Percentiles rank a stretch among this genome's conserved stretches.
These are phyloP conservation scores for Microdon myrmicae DNA, from an alignment of 2,888 invertebrate genomes.

Conservation along the genomic window DNA sequence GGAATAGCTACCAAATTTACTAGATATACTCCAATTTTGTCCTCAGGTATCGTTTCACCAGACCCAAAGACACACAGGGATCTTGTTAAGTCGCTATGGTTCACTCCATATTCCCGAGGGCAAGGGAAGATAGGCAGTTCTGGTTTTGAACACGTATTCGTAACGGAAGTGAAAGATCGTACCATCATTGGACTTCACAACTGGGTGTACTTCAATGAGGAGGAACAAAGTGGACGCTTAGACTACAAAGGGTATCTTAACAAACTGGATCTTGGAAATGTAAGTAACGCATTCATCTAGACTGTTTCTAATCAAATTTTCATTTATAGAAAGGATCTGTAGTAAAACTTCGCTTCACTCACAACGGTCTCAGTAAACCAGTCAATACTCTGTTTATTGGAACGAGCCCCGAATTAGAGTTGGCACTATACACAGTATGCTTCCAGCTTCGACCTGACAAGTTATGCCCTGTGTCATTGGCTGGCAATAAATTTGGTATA, in stretches of 20 bases:
- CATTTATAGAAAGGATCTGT: slow-evolving; percentile 77
- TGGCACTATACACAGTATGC: slow-evolving; percentile 90
- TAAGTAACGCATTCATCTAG: slow-evolving; percentile 64
- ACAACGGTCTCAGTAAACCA: slow-evolving; percentile 79
- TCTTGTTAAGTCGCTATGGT: slow-evolving; percentile 80
- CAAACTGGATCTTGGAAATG: slow-evolving; percentile 76
- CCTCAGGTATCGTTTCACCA: slow-evolving; percentile 71
- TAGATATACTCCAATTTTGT: slow-evolving; percentile 39
- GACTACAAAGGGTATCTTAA: slow-evolving; percentile 85
- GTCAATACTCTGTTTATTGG: slow-evolving; percentile 83
- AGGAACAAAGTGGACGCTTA: slow-evolving; percentile 76
- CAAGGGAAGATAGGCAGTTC: slow-evolving; percentile 84
- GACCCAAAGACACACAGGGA: slow-evolving; percentile 79
- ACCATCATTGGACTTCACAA: slow-evolving; percentile 88
- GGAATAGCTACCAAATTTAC: too few species aligned
- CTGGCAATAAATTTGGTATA: slow-evolving; percentile 77
- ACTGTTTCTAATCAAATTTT: not conserved
- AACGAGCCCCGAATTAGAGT: slow-evolving; percentile 90
- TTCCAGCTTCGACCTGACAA: slow-evolving; percentile 80
- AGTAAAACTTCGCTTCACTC: slow-evolving; percentile 77
- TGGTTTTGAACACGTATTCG: slow-evolving; percentile 92
- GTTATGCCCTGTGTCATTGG: slow-evolving; percentile 79
- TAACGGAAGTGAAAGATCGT: slow-evolving; percentile 84
- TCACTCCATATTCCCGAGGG: slow-evolving; percentile 83
- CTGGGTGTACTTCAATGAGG: slow-evolving; percentile 86